These are phyloP conservation scores for Neostethus bicornis DNA, from an alignment of 2,797 vertebrate genomes.

Conservation along the genomic window DNA sequence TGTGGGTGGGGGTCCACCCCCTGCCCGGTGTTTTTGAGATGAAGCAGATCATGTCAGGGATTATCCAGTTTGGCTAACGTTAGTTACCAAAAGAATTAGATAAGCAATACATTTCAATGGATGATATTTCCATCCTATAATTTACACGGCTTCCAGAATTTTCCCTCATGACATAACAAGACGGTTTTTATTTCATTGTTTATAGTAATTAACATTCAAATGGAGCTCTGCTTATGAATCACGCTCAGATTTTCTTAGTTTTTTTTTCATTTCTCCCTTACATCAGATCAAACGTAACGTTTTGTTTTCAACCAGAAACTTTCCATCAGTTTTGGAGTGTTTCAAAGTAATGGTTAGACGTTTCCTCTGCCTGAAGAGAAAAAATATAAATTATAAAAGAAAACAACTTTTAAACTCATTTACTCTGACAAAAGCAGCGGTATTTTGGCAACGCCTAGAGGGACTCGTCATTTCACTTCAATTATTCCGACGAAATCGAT, in stretches of 20 bases:
- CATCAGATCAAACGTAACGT: not conserved
- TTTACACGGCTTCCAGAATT: too few relatives aligned
- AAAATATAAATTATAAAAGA: not conserved
- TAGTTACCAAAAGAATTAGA: not conserved
- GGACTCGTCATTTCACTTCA: conserved; percentile 1
- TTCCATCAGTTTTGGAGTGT: not conserved
- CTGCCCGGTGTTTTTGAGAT: conserved; percentile 18
- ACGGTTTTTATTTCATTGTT: too few relatives aligned
- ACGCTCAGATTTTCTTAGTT: not conserved
- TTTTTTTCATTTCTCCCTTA: not conserved
- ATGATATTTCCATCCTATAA: too few relatives aligned
- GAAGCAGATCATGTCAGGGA: conserved; percentile 16
- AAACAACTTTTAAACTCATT: not conserved
- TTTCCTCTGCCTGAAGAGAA: not conserved
- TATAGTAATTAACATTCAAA: too few relatives aligned
- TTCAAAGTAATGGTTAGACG: not conserved
- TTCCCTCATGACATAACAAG: not conserved
- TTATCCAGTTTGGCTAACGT: conserved; percentile 1
- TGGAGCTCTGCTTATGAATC: not conserved
- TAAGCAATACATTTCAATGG: not conserved
- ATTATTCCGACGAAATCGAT: conserved; percentile 14
- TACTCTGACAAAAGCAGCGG: not conserved
- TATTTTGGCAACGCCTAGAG: not conserved
- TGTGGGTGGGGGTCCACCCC: not conserved
- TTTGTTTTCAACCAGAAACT: not conserved